These are phyloP conservation scores for Lucinisca nassula DNA, from an alignment of 2,888 invertebrate genomes.

Conservation along the genomic window DNA sequence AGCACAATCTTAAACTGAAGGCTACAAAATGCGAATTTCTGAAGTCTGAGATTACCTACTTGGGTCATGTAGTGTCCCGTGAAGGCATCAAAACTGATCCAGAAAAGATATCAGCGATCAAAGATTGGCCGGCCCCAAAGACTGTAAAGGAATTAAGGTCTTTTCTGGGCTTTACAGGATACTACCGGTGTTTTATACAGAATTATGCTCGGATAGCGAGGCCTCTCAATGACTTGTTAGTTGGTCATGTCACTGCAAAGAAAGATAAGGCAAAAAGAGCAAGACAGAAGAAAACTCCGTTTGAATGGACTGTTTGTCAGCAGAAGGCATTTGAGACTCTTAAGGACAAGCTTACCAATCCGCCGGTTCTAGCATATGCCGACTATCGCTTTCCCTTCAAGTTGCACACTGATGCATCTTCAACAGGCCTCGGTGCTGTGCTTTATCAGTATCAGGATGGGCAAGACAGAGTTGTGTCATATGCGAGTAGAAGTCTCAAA, in stretches of 20 bases:
- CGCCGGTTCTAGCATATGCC: no score
- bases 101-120: constrained; percentile 42
- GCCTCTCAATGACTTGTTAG: neutral
- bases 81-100: constrained; percentile 58
- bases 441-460: no score
- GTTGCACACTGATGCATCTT: no score
- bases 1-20: constrained; percentile 45
- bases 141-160: neutral
- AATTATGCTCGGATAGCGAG: neutral
- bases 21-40: constrained; percentile 46
- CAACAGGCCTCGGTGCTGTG: no score
- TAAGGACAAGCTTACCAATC: no score
- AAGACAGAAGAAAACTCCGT: no score
- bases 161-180: neutral
- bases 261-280: neutral
- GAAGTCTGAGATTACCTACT: constrained; percentile 22
- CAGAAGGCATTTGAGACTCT: no score
- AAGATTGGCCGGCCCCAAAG: constrained; percentile 21
- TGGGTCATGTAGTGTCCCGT: constrained; percentile 48
- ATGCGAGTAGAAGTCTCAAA: no score
- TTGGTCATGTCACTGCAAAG: neutral
- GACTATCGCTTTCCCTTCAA: no score
- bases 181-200: neutral
- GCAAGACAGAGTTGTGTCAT: no score
- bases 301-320: no score